phyloP scores from a whole-genome alignment of 2,797 vertebrate species.

The Thaleichthys pacificus region DNA sequence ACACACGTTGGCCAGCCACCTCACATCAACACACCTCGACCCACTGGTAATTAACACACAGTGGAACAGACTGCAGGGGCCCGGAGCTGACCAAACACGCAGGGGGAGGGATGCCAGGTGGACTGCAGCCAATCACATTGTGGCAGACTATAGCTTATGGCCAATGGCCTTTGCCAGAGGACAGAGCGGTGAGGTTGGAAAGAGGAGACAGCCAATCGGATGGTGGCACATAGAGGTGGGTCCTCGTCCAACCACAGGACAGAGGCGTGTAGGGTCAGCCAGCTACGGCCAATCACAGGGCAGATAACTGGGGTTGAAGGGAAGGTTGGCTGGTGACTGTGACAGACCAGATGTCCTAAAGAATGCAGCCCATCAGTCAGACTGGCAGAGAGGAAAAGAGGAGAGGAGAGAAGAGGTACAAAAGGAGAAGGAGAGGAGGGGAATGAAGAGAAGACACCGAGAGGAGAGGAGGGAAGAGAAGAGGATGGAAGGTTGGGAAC shows the following conservation, averaged over 20 bases:
- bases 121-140: slow-evolving; percentile 32
- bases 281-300: slow-evolving; percentile 26
- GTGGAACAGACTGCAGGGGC: slow-evolving; percentile 18
- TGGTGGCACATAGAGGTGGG: slow-evolving; percentile 5
- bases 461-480: not conserved
- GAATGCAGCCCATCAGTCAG: not conserved
- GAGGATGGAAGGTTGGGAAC: not conserved
- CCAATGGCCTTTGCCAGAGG: no score
- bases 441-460: no score
- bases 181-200: no score
- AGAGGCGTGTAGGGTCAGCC: slow-evolving; percentile 7
- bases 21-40: slow-evolving; percentile 45
- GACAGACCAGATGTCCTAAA: not conserved
- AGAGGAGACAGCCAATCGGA: slow-evolving; percentile 41
- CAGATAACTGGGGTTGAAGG: not conserved
- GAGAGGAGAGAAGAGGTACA: not conserved
- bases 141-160: no score
- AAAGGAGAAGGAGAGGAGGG: not conserved
- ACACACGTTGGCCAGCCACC: slow-evolving; percentile 31
- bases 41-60: slow-evolving; percentile 15
- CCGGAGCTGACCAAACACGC: slow-evolving; percentile 15
- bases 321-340: no score
- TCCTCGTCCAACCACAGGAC: slow-evolving; percentile 10
- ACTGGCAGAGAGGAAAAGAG: not conserved
- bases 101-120: slow-evolving; percentile 32